Percentiles rank a stretch among this genome's conserved stretches.
phyloP scores from a whole-genome alignment of 2,797 vertebrate species.

The Ptychadena robeensis region DNA sequence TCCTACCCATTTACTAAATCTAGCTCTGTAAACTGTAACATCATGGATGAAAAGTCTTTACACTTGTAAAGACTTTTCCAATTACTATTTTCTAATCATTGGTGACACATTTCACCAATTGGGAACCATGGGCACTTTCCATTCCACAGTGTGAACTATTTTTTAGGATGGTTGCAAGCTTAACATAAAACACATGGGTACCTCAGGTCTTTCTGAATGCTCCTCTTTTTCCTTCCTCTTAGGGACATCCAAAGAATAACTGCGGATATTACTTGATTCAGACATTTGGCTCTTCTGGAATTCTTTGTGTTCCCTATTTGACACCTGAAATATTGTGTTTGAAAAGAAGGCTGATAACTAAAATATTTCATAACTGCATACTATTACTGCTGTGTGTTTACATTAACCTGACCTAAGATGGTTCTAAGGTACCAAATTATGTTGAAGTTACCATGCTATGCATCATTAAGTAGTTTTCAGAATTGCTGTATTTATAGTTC shows the following conservation, averaged over 20 bases:
- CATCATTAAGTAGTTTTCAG: too few relatives aligned
- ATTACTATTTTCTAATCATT: too few relatives aligned
- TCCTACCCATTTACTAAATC: too few relatives aligned
- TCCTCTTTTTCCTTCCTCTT: slow-evolving; percentile 83
- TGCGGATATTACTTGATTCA: slow-evolving; percentile 75
- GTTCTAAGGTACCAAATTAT: not conserved
- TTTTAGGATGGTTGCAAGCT: too few relatives aligned
- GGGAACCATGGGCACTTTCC: too few relatives aligned
- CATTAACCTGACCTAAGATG: not conserved
- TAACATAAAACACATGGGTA: slow-evolving; percentile 60
- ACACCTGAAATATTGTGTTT: slow-evolving; percentile 59
- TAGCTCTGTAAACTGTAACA: too few relatives aligned
- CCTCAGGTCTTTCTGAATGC: slow-evolving; percentile 81
- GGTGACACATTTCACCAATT: too few relatives aligned
- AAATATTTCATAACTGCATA: not conserved
- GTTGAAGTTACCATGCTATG: too few relatives aligned
- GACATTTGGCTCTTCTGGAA: slow-evolving; percentile 76
- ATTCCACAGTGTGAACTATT: too few relatives aligned
- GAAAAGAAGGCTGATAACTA: slow-evolving; percentile 32
- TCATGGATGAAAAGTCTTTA: too few relatives aligned
- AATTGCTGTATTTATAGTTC: too few relatives aligned
- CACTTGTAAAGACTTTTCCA: too few relatives aligned
- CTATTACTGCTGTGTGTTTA: not conserved
- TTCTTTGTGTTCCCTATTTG: slow-evolving; percentile 83
- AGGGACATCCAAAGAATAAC: slow-evolving; percentile 78